Evolutionary conservation across 2,113 vertebrate species (phyloP).

Genomic region (Microcebus murinus): DNA sequence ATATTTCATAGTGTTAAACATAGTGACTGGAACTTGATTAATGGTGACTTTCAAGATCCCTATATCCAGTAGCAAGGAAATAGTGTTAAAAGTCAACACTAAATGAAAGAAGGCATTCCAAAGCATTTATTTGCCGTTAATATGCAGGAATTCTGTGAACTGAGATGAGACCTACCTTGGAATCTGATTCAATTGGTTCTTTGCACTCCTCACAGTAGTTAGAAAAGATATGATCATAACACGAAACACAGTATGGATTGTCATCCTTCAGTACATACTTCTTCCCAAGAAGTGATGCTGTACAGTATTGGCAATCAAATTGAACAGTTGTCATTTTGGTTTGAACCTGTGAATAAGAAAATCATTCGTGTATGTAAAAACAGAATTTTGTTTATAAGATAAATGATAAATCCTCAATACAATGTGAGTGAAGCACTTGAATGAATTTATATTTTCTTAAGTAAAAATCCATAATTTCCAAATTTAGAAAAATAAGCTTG

Average conservation of each 20-base stretch:
- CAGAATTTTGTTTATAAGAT: neutral
- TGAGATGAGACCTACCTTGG: conserved; percentile 88
- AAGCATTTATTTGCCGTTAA: neutral
- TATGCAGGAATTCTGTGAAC: neutral
- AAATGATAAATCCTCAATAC: neutral
- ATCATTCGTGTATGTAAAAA: neutral
- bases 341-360: conserved; percentile 59
- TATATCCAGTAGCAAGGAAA: neutral
- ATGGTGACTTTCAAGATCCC: neutral
- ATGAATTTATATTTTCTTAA: neutral
- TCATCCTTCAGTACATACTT: conserved; percentile 93
- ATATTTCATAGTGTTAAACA: neutral
- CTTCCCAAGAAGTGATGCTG: conserved; percentile 93
- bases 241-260: conserved; percentile 92
- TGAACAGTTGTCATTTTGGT: conserved; percentile 88
- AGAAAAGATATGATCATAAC: conserved; percentile 93
- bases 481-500: neutral
- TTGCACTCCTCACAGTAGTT: conserved; percentile 94
- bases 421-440: neutral
- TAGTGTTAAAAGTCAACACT: neutral
- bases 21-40: neutral
- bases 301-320: conserved; percentile 94
- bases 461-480: neutral
- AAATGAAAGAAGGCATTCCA: neutral
- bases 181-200: conserved; percentile 90